phyloP scores from a whole-genome alignment of 2,797 vertebrate genomes.

The Sebastes miniatus region DNA sequence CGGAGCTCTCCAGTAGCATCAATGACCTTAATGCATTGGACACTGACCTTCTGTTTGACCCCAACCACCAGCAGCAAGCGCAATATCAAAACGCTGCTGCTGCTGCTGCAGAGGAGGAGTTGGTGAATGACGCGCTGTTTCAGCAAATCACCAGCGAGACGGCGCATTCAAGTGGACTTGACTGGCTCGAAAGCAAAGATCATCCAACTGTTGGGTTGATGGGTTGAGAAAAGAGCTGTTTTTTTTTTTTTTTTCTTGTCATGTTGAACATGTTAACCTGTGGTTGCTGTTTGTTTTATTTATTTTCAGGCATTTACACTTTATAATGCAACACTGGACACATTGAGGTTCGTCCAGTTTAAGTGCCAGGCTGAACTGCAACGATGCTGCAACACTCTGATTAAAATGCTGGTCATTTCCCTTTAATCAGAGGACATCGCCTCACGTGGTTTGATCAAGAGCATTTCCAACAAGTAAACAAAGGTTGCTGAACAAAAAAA shows the following conservation, averaged over 20 bases:
- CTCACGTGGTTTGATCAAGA: conserved; percentile 20
- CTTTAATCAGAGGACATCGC: conserved; percentile 35
- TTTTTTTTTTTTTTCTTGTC: conserved; percentile 56
- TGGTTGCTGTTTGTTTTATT: conserved; percentile 70
- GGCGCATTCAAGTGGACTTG: conserved; percentile 91
- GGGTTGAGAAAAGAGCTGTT: conserved; percentile 68
- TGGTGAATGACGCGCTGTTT: conserved; percentile 95
- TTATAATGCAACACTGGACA: conserved; percentile 89
- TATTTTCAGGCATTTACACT: conserved; percentile 77
- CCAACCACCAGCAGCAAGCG: conserved; percentile 89
- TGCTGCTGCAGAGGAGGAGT: conserved; percentile 90
- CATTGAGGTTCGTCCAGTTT: conserved; percentile 88
- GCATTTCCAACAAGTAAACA: conserved; percentile 36
- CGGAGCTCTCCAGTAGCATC: conserved; percentile 95
- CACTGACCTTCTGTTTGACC: conserved; percentile 96
- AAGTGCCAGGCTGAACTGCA: conserved; percentile 93
- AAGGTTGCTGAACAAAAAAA: conserved; percentile 1
- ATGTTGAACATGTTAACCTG: conserved; percentile 63
- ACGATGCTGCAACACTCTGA: conserved; percentile 70
- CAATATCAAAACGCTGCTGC: conserved; percentile 86
- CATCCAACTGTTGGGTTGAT: conserved; percentile 95
- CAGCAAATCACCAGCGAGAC: conserved; percentile 95
- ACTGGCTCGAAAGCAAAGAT: conserved; percentile 99
- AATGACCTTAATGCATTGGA: conserved; percentile 96
- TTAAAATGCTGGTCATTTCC: conserved; percentile 76